Evolutionary conservation across 2,888 invertebrate genomes (phyloP).

Genomic region (Xylocampa areola): DNA sequence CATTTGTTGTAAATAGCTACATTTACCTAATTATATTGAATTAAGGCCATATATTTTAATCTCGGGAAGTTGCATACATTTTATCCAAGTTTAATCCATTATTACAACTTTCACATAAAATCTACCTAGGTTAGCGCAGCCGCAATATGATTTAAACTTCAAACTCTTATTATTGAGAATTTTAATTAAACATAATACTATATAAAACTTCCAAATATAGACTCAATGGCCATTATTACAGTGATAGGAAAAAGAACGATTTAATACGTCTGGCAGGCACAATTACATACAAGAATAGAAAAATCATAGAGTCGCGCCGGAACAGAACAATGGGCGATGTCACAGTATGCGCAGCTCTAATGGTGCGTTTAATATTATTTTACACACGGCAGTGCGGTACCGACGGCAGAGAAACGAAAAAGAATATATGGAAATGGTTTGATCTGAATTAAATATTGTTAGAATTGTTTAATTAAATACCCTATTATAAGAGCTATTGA

Average conservation of each 20-base stretch:
- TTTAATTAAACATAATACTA: no score
- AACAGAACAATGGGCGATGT: constrained; percentile 79
- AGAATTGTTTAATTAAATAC: no score
- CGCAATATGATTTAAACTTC: no score
- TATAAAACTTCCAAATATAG: neutral
- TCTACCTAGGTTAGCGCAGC: no score
- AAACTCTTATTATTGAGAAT: no score
- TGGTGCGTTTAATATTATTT: constrained; percentile 84
- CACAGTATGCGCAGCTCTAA: constrained; percentile 79
- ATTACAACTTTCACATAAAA: no score
- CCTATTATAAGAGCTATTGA: no score
- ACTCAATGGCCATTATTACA: neutral
- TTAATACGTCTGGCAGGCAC: constrained; percentile 33
- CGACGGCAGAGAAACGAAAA: constrained; percentile 28
- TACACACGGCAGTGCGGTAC: constrained; percentile 70
- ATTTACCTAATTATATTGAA: no score
- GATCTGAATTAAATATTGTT: neutral
- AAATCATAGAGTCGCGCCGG: constrained; percentile 64
- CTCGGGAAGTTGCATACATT: no score
- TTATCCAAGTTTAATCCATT: no score
- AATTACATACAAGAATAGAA: constrained; percentile 49
- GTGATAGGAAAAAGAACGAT: constrained; percentile 16
- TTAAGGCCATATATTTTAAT: no score
- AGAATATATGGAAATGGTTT: constrained; percentile 1
- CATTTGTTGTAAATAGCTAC: no score